A percentile compares a stretch with the other conserved stretches of the same genome.
phyloP scores from a whole-genome alignment of 2,888 invertebrate genomes.

The Matsumyia berberina region DNA sequence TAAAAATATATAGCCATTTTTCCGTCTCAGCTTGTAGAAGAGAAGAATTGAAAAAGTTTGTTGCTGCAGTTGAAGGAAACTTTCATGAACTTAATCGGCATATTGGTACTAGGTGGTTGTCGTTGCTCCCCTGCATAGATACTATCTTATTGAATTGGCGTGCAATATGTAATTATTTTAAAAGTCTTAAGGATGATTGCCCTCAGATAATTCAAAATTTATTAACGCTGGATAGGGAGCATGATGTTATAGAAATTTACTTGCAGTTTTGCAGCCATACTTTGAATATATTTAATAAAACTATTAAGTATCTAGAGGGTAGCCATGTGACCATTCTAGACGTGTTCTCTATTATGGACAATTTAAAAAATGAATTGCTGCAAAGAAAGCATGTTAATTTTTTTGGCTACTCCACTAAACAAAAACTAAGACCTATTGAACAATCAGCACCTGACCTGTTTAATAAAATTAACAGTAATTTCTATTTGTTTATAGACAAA shows the following conservation, averaged over 20 bases:
- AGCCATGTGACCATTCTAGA: constrained; percentile 6
- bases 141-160: no score
- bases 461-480: constrained; percentile 2
- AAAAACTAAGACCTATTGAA: constrained; percentile 7
- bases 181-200: constrained; percentile 13
- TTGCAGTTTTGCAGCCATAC: background rate
- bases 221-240: no score
- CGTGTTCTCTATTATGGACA: constrained; percentile 7
- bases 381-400: no score
- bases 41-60: no score
- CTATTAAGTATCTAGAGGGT: constrained; percentile 11
- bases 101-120: constrained; percentile 11
- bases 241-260: no score
- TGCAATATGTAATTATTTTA: constrained; percentile 14
- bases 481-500: constrained; percentile 1
- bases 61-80: no score
- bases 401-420: no score
- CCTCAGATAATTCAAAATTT: constrained; percentile 20
- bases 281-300: constrained; percentile 13
- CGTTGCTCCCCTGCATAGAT: constrained; percentile 10
- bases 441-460: constrained; percentile 12
- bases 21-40: constrained; percentile 1
- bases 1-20: constrained; percentile 17
- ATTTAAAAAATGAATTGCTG: constrained; percentile 1
- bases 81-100: constrained; percentile 2